These are phyloP conservation scores for Cryptophagus acutangulus DNA, from an alignment of 2,888 invertebrate species.

Conservation along the genomic window DNA sequence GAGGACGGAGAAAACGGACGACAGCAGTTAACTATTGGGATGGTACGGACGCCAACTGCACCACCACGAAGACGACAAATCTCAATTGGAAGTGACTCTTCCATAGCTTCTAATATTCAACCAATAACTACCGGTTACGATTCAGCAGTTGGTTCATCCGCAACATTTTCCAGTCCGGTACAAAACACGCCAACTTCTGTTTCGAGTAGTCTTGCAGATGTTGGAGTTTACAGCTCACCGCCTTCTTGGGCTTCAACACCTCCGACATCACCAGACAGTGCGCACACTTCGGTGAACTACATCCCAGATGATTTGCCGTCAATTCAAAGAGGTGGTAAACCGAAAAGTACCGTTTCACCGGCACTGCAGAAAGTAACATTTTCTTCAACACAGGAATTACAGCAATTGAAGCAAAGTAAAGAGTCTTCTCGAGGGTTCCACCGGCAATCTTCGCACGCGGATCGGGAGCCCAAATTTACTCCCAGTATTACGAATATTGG, in stretches of 20 bases:
- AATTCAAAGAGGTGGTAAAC: constrained; percentile 20
- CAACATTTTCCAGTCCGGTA: constrained; percentile 52
- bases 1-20: constrained; percentile 52
- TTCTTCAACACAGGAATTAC: constrained; percentile 55
- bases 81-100: constrained; percentile 51
- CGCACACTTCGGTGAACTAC: constrained; percentile 52
- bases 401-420: constrained; percentile 31
- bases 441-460: constrained; percentile 35
- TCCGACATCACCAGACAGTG: constrained; percentile 55
- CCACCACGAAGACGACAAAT: constrained; percentile 51
- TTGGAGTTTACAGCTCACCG: constrained; percentile 50
- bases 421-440: constrained; percentile 34
- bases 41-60: constrained; percentile 37
- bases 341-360: constrained; percentile 36
- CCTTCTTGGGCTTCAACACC: constrained; percentile 58
- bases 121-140: constrained; percentile 50
- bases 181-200: constrained; percentile 48
- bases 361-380: constrained; percentile 58
- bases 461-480: constrained; percentile 46
- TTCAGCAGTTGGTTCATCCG: constrained; percentile 63
- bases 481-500: constrained; percentile 63
- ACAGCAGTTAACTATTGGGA: constrained; percentile 45
- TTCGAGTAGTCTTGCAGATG: constrained; percentile 43
- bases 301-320: constrained; percentile 50
- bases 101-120: constrained; percentile 42